These are phyloP conservation scores for Adoxophyes honmai DNA, from an alignment of 1,140 invertebrate species.

Conservation along the genomic window DNA sequence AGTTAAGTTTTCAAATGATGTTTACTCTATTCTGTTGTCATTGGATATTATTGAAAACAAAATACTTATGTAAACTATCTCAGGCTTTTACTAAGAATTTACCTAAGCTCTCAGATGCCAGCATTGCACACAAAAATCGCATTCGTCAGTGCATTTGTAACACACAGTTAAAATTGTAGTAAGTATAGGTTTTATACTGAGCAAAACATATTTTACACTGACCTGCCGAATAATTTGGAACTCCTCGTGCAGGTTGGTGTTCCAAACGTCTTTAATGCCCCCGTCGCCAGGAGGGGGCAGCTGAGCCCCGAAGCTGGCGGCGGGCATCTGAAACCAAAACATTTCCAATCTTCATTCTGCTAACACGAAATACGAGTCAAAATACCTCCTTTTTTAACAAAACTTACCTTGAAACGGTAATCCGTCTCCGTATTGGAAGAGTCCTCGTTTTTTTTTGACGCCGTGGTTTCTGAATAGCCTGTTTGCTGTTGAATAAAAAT, in stretches of 20 bases:
- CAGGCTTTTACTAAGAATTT: too few species aligned
- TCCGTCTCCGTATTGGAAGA: conserved; percentile 14
- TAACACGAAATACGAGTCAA: conserved; percentile 10
- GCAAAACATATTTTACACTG: conserved; percentile 13
- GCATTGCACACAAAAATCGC: too few species aligned
- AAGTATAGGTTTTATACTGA: too few species aligned
- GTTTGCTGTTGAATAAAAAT: too few species aligned
- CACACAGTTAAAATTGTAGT: too few species aligned
- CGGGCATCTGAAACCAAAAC: conserved; percentile 58
- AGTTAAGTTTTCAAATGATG: too few species aligned
- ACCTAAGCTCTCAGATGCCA: too few species aligned
- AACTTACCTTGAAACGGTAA: conserved; percentile 14
- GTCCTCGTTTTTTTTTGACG: conserved; percentile 14
- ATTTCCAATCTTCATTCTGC: conserved; percentile 4
- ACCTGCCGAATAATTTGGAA: conserved; percentile 94
- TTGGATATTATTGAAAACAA: too few species aligned
- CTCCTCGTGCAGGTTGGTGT: conserved; percentile 97
- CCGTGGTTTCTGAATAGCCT: conserved; percentile 2
- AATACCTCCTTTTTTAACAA: neutral
- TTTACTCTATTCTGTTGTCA: too few species aligned
- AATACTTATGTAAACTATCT: too few species aligned
- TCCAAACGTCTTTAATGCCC: conserved; percentile 98
- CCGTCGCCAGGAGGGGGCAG: conserved; percentile 85
- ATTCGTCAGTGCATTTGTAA: too few species aligned
- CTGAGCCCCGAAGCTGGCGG: conserved; percentile 59